Evolutionary conservation across 2,797 vertebrate species (phyloP).

Genomic region (Choloepus didactylus): DNA sequence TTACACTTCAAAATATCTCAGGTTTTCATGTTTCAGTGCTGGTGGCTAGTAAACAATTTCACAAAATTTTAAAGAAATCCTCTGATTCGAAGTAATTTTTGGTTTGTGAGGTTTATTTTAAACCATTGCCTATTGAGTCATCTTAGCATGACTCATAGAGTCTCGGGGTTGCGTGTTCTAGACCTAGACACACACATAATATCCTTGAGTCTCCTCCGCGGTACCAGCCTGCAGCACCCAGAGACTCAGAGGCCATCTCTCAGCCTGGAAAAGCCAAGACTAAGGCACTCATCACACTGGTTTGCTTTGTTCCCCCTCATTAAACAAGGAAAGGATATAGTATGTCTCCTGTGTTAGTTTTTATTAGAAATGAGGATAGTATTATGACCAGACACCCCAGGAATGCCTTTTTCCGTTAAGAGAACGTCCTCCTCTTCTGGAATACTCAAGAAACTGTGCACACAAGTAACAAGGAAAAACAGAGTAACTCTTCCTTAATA

Average conservation of each 20-base stretch:
- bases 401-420: not conserved
- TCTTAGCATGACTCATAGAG: not conserved
- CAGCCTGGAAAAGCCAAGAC: not conserved
- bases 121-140: not conserved
- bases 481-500: not conserved
- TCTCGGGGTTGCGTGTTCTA: not conserved
- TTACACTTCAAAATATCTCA: not conserved
- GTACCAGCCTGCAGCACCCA: not conserved
- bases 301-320: not conserved
- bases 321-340: not conserved
- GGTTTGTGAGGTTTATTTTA: not conserved
- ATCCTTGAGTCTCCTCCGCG: not conserved
- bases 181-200: too few species aligned
- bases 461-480: not conserved
- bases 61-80: not conserved
- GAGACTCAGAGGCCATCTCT: rapidly evolving
- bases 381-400: not conserved
- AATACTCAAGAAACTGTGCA: not conserved
- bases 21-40: not conserved
- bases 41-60: not conserved
- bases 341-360: not conserved
- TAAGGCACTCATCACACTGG: not conserved
- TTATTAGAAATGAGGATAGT: not conserved
- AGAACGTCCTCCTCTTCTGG: not conserved
- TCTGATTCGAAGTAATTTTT: not conserved